These are phyloP conservation scores for Epicampocera succincta DNA, from an alignment of 2,888 invertebrate species.

Conservation along the genomic window DNA sequence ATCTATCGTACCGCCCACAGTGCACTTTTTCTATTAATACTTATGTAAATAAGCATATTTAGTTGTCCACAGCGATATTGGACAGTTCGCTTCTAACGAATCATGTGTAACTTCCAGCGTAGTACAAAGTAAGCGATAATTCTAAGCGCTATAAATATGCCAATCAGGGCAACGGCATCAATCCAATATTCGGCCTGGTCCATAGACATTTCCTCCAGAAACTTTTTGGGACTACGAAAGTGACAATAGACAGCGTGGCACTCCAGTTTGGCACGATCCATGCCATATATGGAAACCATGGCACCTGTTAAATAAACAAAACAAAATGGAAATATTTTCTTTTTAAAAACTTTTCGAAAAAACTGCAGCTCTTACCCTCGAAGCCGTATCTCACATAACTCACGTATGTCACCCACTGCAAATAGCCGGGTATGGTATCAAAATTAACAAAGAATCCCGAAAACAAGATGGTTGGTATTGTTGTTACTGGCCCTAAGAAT, in stretches of 20 bases:
- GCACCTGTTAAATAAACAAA: constrained; percentile 83
- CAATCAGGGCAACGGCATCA: constrained; percentile 90
- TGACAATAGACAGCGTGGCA: constrained; percentile 93
- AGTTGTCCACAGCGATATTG: background rate
- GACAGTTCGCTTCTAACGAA: constrained; percentile 77
- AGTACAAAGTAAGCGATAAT: constrained; percentile 91
- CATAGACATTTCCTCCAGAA: constrained; percentile 93
- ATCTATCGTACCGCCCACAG: constrained; percentile 35
- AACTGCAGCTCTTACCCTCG: constrained; percentile 86
- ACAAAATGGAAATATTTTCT: too few species aligned
- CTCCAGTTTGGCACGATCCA: constrained; percentile 89
- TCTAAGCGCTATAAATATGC: constrained; percentile 90
- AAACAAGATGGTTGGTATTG: constrained; percentile 95
- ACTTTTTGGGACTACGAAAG: constrained; percentile 89
- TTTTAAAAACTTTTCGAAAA: too few species aligned
- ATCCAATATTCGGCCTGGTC: constrained; percentile 89
- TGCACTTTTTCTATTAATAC: constrained; percentile 26
- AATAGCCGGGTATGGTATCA: constrained; percentile 93
- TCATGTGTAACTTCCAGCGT: constrained; percentile 88
- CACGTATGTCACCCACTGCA: constrained; percentile 94
- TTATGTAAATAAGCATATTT: constrained; percentile 33
- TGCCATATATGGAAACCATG: constrained; percentile 95
- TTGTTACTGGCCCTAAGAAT: constrained; percentile 92
- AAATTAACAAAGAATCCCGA: constrained; percentile 97
- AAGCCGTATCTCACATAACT: constrained; percentile 96